These are phyloP conservation scores for Pycnonotus jocosus DNA, from an alignment of 2,113 vertebrate species.

Conservation along the genomic window DNA sequence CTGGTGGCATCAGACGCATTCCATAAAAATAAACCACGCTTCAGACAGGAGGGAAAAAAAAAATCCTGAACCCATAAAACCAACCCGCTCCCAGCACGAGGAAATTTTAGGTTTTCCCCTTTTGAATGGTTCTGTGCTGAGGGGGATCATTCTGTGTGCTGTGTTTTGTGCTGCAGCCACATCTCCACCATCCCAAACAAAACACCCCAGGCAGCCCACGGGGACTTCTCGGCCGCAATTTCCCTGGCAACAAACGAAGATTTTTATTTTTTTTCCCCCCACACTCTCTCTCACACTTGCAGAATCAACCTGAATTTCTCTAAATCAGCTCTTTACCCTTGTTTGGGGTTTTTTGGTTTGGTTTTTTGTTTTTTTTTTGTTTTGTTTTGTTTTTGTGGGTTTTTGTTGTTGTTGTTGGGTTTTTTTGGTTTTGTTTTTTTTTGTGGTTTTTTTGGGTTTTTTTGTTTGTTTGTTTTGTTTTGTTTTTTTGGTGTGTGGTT, in stretches of 20 bases:
- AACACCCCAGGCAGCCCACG: not conserved
- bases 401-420: no score
- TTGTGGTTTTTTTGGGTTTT: no score
- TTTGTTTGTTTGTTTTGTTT: no score
- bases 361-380: not conserved
- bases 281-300: not conserved
- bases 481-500: no score
- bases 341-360: no score
- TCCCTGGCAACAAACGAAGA: not conserved
- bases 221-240: not conserved
- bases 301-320: not conserved
- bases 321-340: not conserved
- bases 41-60: not conserved
- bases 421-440: no score
- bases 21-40: not conserved
- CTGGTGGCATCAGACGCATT: accelerated
- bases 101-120: not conserved
- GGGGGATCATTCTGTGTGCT: not conserved
- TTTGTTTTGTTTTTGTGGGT: not conserved
- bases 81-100: not conserved
- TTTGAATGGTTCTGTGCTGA: not conserved
- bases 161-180: not conserved
- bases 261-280: not conserved
- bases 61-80: not conserved
- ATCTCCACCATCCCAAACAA: not conserved